Base-by-base conservation (phyloP, 1,140 invertebrate genomes). In the Drosophila truncata region DNA sequence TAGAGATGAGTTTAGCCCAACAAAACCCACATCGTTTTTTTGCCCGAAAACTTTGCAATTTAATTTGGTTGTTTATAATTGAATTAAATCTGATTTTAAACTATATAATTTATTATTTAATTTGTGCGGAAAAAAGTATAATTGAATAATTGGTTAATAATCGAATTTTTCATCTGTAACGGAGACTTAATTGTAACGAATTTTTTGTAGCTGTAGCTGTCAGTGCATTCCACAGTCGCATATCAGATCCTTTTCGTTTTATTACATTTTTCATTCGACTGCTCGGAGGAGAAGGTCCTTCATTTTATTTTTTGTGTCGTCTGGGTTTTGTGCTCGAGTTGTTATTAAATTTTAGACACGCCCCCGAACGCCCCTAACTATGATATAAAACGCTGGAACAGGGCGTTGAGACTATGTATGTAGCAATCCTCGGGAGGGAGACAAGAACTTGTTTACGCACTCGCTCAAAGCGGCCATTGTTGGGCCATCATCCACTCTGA, bases 341-440 rank as follows among this genome's bases (percentile, higher is more conserved):
- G 65, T 88, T 88, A 88, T 86, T 86, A 86, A 82, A 79, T 86
- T 86, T 85, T 86, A 67, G 69, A 86, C 70, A 79, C 78, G 35
- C 70, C 63, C 59, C 47, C 42, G 27, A n/a, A 27, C 69, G 44
- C 65, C 63, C 59, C 33, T 39, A 59, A 67, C 59, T 71, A 52
- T 50, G 71, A 52, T 61, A 75, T 50, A 65, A 64, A 62, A 39
- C 52, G 20, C 35, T 33, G 52, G 27, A 37, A 46, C 18, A 14
- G 63, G 31, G 7, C 29, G 11, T 14, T 23, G 47, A 23, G 63
- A 44, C 41, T 37, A 37, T 66, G 23, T 37, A 37, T 66, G 23
- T 66, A n/a, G 23, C 58, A 37, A 37, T 66, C 18, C 64, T 63
- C 31, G 5, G 5, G 9, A 25, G 50, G 27, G 35, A 49, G 20